Evolutionary conservation across 2,797 vertebrate species (phyloP).

Genomic region (Mormyrops boulengeri): DNA sequence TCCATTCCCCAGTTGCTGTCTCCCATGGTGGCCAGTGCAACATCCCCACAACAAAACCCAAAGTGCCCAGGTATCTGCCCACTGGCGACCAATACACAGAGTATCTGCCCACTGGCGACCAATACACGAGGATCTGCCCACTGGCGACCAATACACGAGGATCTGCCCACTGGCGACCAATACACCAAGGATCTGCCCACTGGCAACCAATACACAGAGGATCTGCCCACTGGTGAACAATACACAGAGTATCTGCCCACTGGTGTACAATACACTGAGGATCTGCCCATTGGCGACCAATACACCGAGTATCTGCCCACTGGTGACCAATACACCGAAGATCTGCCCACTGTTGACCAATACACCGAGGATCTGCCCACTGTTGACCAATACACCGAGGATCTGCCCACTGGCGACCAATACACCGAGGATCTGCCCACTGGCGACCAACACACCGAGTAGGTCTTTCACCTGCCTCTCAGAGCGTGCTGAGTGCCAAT

Average conservation of each 20-base stretch:
- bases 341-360: too few species aligned
- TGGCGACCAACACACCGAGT: neutral
- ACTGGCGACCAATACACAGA: neutral
- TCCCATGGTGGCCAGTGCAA: neutral
- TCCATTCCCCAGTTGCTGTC: neutral
- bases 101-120: neutral
- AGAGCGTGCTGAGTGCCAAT: neutral
- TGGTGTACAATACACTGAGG: neutral
- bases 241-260: neutral
- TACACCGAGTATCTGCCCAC: neutral
- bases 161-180: too few species aligned
- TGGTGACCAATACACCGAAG: neutral
- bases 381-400: neutral
- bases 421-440: neutral
- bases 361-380: too few species aligned
- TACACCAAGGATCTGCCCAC: too few species aligned
- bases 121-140: too few species aligned
- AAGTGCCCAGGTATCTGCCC: neutral
- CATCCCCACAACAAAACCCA: neutral
- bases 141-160: too few species aligned
- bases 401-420: neutral
- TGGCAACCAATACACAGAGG: too few species aligned
- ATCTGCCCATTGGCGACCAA: too few species aligned
- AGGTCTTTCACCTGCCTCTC: neutral
- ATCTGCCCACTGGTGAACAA: too few species aligned